These are phyloP conservation scores for Montipora efflorescens DNA, from an alignment of 64 coral and sea anemone species.

Conservation along the genomic window DNA sequence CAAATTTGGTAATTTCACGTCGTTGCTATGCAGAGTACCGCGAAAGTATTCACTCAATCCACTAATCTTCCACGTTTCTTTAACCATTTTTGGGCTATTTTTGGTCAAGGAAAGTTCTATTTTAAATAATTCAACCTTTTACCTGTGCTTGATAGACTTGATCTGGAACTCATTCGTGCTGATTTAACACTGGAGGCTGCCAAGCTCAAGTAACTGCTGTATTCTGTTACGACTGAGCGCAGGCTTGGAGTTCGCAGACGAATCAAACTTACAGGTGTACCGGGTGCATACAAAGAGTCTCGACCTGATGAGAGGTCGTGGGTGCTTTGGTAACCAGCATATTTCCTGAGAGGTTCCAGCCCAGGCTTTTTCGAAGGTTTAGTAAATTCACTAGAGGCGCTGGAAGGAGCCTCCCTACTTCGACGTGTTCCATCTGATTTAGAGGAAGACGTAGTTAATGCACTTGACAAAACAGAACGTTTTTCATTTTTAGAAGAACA, in stretches of 20 bases:
- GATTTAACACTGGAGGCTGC: slow-evolving; percentile 41
- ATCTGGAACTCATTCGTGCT: slow-evolving; percentile 2
- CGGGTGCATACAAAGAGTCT: slow-evolving; percentile 8
- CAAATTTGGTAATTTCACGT: no score
- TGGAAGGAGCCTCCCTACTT: neutral
- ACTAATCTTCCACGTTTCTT: no score
- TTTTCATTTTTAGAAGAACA: neutral
- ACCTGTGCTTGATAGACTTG: slow-evolving; percentile 37
- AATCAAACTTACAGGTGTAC: slow-evolving; percentile 58
- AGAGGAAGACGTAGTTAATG: slow-evolving; percentile 4
- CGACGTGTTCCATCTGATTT: neutral
- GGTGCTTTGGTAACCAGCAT: slow-evolving; percentile 19
- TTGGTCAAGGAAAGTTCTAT: neutral
- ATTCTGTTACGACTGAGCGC: slow-evolving; percentile 52
- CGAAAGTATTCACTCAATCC: no score
- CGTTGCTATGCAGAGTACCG: no score
- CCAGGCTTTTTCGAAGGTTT: neutral
- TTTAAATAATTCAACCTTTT: neutral
- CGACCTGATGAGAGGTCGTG: neutral
- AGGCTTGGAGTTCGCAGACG: slow-evolving; percentile 48
- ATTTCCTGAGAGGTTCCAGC: neutral
- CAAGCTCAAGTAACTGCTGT: slow-evolving; percentile 66
- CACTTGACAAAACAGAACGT: slow-evolving; percentile 6
- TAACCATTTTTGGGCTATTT: neutral
- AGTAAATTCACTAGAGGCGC: slow-evolving; percentile 7